Evolutionary conservation across 2,113 vertebrate genomes (phyloP).

Genomic region (Kryptolebias marmoratus): DNA sequence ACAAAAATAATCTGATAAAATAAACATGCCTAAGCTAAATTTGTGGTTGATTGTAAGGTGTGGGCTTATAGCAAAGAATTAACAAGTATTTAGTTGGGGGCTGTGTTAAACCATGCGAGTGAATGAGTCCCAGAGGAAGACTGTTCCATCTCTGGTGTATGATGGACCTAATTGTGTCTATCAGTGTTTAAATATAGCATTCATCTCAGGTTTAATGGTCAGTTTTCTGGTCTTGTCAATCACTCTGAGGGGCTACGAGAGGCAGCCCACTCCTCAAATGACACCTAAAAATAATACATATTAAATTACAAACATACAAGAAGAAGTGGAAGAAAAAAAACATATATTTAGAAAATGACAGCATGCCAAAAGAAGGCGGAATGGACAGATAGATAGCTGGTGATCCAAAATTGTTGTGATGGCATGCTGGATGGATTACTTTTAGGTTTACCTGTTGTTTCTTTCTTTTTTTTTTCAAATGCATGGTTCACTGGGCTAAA

Average conservation of each 20-base stretch:
- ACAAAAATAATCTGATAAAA: constrained; percentile 44
- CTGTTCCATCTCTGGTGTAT: constrained; percentile 62
- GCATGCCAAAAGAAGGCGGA: constrained; percentile 11
- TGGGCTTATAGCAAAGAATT: constrained; percentile 65
- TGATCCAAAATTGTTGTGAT: constrained; percentile 48
- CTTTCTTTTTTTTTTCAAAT: constrained; percentile 60
- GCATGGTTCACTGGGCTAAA: constrained; percentile 53
- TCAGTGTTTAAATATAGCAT: constrained; percentile 75
- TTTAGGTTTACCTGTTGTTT: constrained; percentile 5
- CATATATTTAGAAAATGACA: constrained; percentile 44
- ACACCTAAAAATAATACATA: constrained; percentile 63
- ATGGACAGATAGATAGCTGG: constrained; percentile 28
- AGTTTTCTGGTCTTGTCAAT: constrained; percentile 72
- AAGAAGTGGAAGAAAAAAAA: background rate
- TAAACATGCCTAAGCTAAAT: constrained; percentile 55
- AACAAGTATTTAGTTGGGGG: constrained; percentile 71
- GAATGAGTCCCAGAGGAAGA: constrained; percentile 73
- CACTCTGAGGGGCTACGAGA: constrained; percentile 61
- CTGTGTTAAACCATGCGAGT: constrained; percentile 74
- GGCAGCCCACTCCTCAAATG: constrained; percentile 58
- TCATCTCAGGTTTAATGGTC: constrained; percentile 75
- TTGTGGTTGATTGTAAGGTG: constrained; percentile 61
- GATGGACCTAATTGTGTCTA: constrained; percentile 80
- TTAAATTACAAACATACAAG: constrained; percentile 44
- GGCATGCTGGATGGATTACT: constrained; percentile 52